Conservation (phyloP, 2,888 invertebrate species). For the Bellardia pandia region DNA sequence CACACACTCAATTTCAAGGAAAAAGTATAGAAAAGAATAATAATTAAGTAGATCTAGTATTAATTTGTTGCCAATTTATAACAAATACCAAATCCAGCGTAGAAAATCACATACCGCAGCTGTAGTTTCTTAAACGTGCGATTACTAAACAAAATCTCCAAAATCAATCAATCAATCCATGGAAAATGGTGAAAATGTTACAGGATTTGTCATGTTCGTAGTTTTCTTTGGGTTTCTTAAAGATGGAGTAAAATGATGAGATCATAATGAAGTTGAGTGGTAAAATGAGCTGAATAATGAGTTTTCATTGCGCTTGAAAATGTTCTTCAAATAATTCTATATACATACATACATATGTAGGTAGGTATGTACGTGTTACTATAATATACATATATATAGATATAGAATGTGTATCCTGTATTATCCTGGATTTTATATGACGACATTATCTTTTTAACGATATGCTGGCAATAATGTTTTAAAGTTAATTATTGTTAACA, state of each 20-base stretch:
- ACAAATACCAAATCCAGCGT: slow-evolving; percentile 63
- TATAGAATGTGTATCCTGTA: slow-evolving; percentile 52
- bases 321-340: neutral
- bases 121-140: slow-evolving; percentile 26
- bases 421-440: slow-evolving; percentile 36
- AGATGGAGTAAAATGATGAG: slow-evolving; percentile 15
- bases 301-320: no score
- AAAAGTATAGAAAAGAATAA: slow-evolving; percentile 54
- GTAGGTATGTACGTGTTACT: no score
- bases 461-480: slow-evolving; percentile 18
- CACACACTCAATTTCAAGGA: slow-evolving; percentile 49
- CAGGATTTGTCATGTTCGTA: slow-evolving; percentile 5
- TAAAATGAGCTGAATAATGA: neutral
- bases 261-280: slow-evolving; percentile 25
- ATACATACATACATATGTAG: no score
- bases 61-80: slow-evolving; percentile 40
- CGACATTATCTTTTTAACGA: slow-evolving; percentile 24
- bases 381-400: no score
- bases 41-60: slow-evolving; percentile 43
- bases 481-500: slow-evolving; percentile 24
- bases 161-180: slow-evolving; percentile 34
- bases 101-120: slow-evolving; percentile 70
- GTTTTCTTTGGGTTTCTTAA: neutral
- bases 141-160: slow-evolving; percentile 47
- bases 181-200: slow-evolving; percentile 24